phyloP scores from a whole-genome alignment of 2,797 vertebrate genomes.

The Amblyopsis hoosieri region DNA sequence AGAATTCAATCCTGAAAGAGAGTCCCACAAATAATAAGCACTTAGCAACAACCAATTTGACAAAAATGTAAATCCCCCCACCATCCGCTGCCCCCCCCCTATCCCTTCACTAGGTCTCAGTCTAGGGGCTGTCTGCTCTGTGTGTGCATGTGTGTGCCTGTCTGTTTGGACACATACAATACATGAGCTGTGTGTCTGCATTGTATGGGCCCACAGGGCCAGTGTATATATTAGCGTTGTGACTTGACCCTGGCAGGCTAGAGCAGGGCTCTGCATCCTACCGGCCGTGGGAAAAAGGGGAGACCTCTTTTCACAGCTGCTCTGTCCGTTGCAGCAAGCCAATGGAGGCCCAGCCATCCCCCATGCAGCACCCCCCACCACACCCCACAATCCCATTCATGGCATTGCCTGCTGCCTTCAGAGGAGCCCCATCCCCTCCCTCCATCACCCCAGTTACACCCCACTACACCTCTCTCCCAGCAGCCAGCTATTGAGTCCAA shows the following conservation, averaged over 20 bases:
- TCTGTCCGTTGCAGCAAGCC: constrained; percentile 86
- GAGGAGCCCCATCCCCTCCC: constrained; percentile 64
- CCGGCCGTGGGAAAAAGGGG: constrained; percentile 94
- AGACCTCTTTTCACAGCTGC: constrained; percentile 94
- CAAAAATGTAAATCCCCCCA: neutral
- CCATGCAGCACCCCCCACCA: constrained; percentile 59
- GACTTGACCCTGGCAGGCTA: constrained; percentile 87
- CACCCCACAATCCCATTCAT: constrained; percentile 77
- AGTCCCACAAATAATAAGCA: too few species aligned
- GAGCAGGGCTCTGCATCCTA: constrained; percentile 79
- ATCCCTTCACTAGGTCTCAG: constrained; percentile 30
- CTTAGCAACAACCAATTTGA: too few species aligned
- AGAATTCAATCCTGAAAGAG: too few species aligned
- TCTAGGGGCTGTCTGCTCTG: constrained; percentile 61
- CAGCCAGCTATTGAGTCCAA: constrained; percentile 76
- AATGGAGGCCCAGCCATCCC: constrained; percentile 74
- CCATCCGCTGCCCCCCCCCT: constrained; percentile 4
- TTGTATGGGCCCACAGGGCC: constrained; percentile 82
- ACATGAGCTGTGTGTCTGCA: constrained; percentile 82
- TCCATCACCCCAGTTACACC: constrained; percentile 65
- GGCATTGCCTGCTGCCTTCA: constrained; percentile 80
- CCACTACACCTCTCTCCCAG: constrained; percentile 42
- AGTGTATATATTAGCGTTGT: constrained; percentile 86
- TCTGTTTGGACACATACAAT: constrained; percentile 84
- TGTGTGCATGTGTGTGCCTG: constrained; percentile 66